These are phyloP conservation scores for Morelia viridis DNA, from an alignment of 2,797 vertebrate genomes.

Conservation along the genomic window DNA sequence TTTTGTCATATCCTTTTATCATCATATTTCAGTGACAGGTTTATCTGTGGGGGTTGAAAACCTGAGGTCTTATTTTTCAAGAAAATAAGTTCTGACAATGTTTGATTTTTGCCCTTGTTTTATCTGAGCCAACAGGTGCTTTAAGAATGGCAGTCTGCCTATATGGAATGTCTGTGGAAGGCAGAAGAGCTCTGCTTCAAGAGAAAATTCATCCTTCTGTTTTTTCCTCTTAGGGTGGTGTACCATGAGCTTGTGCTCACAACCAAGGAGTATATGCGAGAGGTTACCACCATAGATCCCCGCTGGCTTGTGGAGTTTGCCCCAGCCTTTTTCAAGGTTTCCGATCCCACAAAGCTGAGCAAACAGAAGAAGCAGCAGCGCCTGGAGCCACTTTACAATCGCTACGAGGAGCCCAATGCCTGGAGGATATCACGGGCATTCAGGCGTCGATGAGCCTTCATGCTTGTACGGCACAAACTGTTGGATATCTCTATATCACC, in stretches of 20 bases:
- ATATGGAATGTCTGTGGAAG: background rate
- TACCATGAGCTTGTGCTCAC: slow-evolving; percentile 97
- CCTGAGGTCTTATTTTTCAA: background rate
- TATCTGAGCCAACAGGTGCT: background rate
- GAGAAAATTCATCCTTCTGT: background rate
- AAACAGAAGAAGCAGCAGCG: slow-evolving; percentile 99
- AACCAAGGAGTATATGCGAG: slow-evolving; percentile 98
- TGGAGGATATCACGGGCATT: slow-evolving; percentile 98
- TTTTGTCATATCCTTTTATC: background rate
- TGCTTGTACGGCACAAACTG: background rate
- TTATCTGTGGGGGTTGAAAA: background rate
- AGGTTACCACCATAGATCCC: slow-evolving; percentile 97
- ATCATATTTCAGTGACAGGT: background rate
- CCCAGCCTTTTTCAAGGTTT: slow-evolving; percentile 98
- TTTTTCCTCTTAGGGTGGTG: slow-evolving; percentile 83
- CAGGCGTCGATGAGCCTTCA: slow-evolving; percentile 80
- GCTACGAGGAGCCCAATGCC: slow-evolving; percentile 97
- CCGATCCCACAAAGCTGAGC: slow-evolving; percentile 96
- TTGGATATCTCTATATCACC: background rate
- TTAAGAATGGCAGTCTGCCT: background rate
- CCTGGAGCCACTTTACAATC: slow-evolving; percentile 94
- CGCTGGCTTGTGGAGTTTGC: slow-evolving; percentile 98
- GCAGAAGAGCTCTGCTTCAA: background rate
- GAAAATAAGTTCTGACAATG: background rate
- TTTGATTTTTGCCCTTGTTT: background rate